These are phyloP conservation scores for Chelidonichthys spinosus DNA, from an alignment of 2,797 vertebrate species.

Conservation along the genomic window DNA sequence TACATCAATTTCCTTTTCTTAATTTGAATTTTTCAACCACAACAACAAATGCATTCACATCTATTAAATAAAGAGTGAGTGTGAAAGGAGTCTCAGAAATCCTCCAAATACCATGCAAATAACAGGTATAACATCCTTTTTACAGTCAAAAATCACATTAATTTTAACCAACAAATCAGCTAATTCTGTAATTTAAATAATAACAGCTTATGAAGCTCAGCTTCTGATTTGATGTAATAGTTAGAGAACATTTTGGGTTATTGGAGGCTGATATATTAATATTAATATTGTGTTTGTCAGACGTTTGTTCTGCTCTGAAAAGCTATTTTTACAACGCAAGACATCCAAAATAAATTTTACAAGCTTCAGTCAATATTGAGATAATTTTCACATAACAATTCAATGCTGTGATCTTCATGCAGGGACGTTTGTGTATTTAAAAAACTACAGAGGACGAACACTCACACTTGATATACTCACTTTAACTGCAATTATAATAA, in stretches of 20 bases:
- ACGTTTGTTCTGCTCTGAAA: neutral
- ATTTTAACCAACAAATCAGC: neutral
- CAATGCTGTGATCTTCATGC: conserved; percentile 11
- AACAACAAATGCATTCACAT: neutral
- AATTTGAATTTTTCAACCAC: neutral
- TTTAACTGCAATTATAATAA: neutral
- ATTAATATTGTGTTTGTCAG: neutral
- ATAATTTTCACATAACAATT: neutral
- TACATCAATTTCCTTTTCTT: neutral
- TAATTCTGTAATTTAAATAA: neutral
- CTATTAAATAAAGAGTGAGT: neutral
- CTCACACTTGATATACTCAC: neutral
- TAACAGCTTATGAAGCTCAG: neutral
- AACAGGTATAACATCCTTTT: neutral
- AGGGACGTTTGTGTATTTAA: neutral
- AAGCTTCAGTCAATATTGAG: neutral
- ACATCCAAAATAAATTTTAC: neutral
- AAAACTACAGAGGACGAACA: neutral
- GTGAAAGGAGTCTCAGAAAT: neutral
- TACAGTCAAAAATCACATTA: neutral
- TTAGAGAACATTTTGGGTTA: neutral
- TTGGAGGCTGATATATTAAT: neutral
- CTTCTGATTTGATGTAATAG: neutral
- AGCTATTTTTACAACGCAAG: neutral
- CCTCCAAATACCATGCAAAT: neutral